Percentiles rank a stretch among this genome's conserved stretches.
Evolutionary conservation across 2,888 invertebrate species (phyloP).

Genomic region (Drosophila pegasa): DNA sequence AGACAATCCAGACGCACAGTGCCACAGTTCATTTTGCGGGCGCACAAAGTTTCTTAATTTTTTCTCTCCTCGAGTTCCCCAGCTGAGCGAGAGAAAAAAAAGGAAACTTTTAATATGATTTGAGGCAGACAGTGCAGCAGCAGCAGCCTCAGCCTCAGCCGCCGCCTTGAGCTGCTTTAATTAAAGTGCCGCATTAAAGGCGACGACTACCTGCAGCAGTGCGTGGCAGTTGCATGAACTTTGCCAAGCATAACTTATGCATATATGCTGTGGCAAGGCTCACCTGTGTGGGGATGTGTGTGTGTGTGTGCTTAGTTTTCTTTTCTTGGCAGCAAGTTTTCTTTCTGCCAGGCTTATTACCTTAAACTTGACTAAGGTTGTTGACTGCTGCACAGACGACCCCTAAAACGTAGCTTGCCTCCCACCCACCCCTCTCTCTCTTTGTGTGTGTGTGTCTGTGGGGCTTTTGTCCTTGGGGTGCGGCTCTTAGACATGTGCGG

Average conservation of each 20-base stretch:
- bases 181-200: slow-evolving; percentile 71
- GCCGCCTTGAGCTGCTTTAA: slow-evolving; percentile 57
- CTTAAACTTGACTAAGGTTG: slow-evolving; percentile 77
- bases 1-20: slow-evolving; percentile 62
- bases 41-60: slow-evolving; percentile 77
- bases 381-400: slow-evolving; percentile 72
- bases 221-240: slow-evolving; percentile 66
- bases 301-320: slow-evolving; percentile 59
- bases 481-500: slow-evolving; percentile 71
- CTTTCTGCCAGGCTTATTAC: slow-evolving; percentile 62
- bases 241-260: slow-evolving; percentile 71
- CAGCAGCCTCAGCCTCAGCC: background rate
- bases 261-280: slow-evolving; percentile 32
- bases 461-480: slow-evolving; percentile 58
- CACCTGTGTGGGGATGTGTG: slow-evolving; percentile 46
- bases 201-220: slow-evolving; percentile 26
- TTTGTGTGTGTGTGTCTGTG: slow-evolving; percentile 20
- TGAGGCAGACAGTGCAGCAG: slow-evolving; percentile 62
- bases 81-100: slow-evolving; percentile 48
- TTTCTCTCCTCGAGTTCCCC: slow-evolving; percentile 30
- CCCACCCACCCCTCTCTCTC: background rate
- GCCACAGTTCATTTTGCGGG: slow-evolving; percentile 76
- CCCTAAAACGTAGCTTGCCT: slow-evolving; percentile 35
- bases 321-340: slow-evolving; percentile 56
- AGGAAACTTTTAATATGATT: slow-evolving; percentile 77